Base-by-base conservation (phyloP, 2,113 vertebrate genomes). In the Tragulus kanchil region DNA sequence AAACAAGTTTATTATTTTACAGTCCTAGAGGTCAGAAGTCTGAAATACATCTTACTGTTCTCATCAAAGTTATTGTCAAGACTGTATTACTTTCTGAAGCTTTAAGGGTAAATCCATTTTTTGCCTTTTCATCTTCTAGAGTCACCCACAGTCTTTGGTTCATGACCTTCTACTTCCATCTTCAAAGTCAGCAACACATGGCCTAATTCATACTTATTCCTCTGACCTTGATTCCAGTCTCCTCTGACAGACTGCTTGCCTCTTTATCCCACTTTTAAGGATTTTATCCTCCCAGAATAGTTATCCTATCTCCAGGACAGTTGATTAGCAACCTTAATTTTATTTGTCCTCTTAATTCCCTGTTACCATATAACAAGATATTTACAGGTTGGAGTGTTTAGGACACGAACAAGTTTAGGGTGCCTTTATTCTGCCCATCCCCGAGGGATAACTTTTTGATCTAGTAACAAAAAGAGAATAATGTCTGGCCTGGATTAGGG, bases 101-200 rank as follows among this genome's bases (percentile, higher is more conserved):
- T 45, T 59, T 50, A 31, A 21, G n/a, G n/a, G 9, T 58, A 0
- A 65, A 84, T 54, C 14, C 21, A 52, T 78, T 52, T 50, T 11
- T 87, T 5, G 16, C 6, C 2, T 14, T 69, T 42, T 12, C 10
- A 9, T 56, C n/a, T 56, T 65, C 61, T 87, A 17, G 16, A 82
- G 1, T 3, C 25, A 23, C 0, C 0, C 1, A 16, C 11, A 6
- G 36, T 14, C 21, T 28, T 56, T 61, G 10, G 6, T 2, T 93
- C 0, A 3, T 48, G 12, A 31, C 6, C 15, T 6, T 36, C 17
- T 67, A 56, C 17, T 45, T 78, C 14, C 14, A 59, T 13, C 61
- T 54, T 94, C 16, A 93, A 94, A 52, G 1, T 4, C 13, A 91
- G 14, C 8, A 65, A 71, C 0, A 48, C 3, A 12, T 48, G 13